Evolutionary conservation across 2,113 vertebrate genomes (phyloP), one percentile per base, ranked within the genome.

Genomic region (Rhinoderma darwinii): DNA sequence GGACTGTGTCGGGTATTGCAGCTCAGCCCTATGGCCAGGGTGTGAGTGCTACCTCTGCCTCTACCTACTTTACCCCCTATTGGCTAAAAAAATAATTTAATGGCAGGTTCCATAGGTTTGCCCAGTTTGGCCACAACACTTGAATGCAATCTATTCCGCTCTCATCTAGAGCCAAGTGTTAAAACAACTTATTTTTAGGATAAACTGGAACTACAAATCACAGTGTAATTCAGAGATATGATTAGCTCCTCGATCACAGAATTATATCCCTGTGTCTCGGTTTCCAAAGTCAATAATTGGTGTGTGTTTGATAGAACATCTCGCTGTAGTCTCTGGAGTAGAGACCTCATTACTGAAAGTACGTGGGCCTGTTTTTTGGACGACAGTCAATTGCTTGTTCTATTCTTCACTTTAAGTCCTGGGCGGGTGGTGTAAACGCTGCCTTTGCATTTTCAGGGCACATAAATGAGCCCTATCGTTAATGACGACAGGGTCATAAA

Each of bases 311-410:
- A 87, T 87, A 75, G 70, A 87, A 87, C 78, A 81, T 87, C 77
- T 44, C n/a, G 79, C 54, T 50, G n/a, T n/a, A 82, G 78, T 87
- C 78, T 82, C 86, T 27, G 70, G 86, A 87, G 86, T 75, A 63
- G 68, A 63, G 78, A 82, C 63, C 86, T 87, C 79, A 87, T 87
- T 87, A 87, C 86, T 75, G 86, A 74, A 41, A 47, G 51, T 47
- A 87, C 51, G 79, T 87, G 86, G 86, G 86, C 37, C 79, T 70
- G 84, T 32, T 73, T 86, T 86, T 86, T 86, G 85, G 85, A 86
- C 51, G 77, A 17, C 63, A 74, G 63, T 86, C 85, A 86, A 74
- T 82, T 86, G 77, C 85, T 87, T 63, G 43, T 63, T 82, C 86
- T 82, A 63, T 87, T 75, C 70, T 82, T 87, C 79, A 75, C 51